A percentile compares a stretch with the other conserved stretches of the same genome.
These are phyloP conservation scores for Sceloporus tristichus DNA, from an alignment of 2,113 vertebrate species.

Conservation along the genomic window DNA sequence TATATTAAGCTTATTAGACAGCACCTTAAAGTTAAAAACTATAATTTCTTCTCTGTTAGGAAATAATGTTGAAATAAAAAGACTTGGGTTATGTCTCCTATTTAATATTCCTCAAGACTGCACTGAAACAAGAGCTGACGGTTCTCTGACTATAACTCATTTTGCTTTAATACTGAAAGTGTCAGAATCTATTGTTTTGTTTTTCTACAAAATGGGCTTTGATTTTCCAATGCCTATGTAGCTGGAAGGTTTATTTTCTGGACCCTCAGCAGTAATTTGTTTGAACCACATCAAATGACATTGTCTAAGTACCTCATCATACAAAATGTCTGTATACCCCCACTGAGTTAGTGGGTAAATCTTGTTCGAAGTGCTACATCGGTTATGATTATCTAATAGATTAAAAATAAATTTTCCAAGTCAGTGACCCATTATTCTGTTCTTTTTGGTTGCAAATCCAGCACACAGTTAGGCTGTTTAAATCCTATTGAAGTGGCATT, in stretches of 20 bases:
- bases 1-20: conserved; percentile 26
- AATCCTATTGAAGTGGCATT: neutral
- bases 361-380: conserved; percentile 38
- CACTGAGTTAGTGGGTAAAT: conserved; percentile 35
- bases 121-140: neutral
- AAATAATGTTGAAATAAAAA: conserved; percentile 22
- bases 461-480: neutral
- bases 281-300: conserved; percentile 42
- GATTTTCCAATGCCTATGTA: conserved; percentile 51
- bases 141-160: conserved; percentile 48
- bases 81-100: neutral
- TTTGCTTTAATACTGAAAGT: conserved; percentile 43
- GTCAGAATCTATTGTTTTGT: conserved; percentile 46
- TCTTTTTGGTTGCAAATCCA: conserved; percentile 3
- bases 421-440: conserved; percentile 11
- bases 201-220: conserved; percentile 48
- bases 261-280: conserved; percentile 43
- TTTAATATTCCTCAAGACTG: conserved; percentile 22
- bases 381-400: conserved; percentile 23
- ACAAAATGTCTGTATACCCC: conserved; percentile 45
- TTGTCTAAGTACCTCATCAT: conserved; percentile 44
- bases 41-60: conserved; percentile 21
- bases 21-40: neutral
- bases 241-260: conserved; percentile 53
- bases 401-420: conserved; percentile 40